Evolutionary conservation across 1,140 invertebrate genomes (phyloP).

Genomic region (Mylabris phalerata): DNA sequence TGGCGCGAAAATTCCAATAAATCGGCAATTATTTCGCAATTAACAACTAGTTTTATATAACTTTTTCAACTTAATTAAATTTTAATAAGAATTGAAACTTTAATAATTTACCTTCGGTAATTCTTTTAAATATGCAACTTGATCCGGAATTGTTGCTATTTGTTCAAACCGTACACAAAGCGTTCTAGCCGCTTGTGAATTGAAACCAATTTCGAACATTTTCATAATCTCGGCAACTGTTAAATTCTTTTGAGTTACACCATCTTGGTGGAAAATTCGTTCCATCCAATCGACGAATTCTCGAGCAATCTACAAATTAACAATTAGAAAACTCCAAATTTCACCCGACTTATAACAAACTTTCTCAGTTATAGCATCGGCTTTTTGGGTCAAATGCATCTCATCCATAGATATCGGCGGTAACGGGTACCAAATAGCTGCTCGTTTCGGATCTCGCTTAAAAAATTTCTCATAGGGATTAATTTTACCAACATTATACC

Average conservation of each 20-base stretch:
- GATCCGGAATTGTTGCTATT: slow-evolving; percentile 44
- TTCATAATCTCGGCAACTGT: slow-evolving; percentile 43
- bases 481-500: not conserved
- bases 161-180: slow-evolving; percentile 43
- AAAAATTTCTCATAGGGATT: slow-evolving; percentile 29
- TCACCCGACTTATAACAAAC: slow-evolving; percentile 37
- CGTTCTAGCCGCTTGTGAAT: slow-evolving; percentile 46
- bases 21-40: too few species aligned
- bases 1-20: not conserved
- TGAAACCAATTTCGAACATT: slow-evolving; percentile 54
- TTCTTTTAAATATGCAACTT: slow-evolving; percentile 40
- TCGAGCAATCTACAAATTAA: slow-evolving; percentile 42
- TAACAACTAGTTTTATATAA: too few species aligned
- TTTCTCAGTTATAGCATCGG: slow-evolving; percentile 41
- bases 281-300: slow-evolving; percentile 56
- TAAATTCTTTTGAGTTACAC: slow-evolving; percentile 20
- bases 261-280: slow-evolving; percentile 43
- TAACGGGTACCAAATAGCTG: slow-evolving; percentile 26
- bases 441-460: slow-evolving; percentile 17
- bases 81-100: not conserved
- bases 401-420: slow-evolving; percentile 26
- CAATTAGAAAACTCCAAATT: too few species aligned
- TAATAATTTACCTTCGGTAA: slow-evolving; percentile 38
- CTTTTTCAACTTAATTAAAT: too few species aligned
- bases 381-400: slow-evolving; percentile 43